phyloP scores from a whole-genome alignment of 2,888 invertebrate genomes.

The Candidula unifasciata region DNA sequence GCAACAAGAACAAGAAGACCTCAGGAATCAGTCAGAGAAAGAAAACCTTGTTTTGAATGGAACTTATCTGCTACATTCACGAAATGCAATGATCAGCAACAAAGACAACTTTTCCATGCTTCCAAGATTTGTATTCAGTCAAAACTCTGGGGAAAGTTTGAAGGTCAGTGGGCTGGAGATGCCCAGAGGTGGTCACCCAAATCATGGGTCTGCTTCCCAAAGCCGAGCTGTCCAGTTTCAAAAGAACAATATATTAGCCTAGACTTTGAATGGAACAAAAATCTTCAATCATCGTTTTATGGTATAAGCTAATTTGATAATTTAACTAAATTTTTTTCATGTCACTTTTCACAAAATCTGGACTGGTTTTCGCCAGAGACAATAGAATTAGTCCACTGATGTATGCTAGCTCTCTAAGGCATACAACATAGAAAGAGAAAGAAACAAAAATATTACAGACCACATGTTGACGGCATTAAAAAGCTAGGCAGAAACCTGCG shows the following conservation, averaged over 20 bases:
- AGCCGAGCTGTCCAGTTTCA: background rate
- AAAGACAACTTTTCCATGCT: background rate
- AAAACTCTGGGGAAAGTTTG: conserved; percentile 2
- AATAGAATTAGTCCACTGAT: no score
- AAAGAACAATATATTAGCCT: background rate
- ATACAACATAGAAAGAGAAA: no score
- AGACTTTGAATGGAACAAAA: background rate
- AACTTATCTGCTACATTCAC: background rate
- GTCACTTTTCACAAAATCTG: no score
- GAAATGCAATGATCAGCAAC: background rate
- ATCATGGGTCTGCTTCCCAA: background rate
- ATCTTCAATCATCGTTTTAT: background rate
- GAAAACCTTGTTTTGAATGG: background rate
- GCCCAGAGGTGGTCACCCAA: background rate
- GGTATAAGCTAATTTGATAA: no score
- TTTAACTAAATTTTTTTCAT: no score
- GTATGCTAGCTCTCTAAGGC: no score
- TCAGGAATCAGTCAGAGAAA: background rate
- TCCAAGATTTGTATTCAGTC: background rate
- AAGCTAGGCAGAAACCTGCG: no score
- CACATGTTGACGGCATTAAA: no score
- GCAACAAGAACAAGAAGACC: background rate
- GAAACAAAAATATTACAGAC: no score
- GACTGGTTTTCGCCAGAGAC: no score
- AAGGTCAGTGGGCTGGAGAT: conserved; percentile 40